A percentile compares a stretch with the other conserved stretches of the same genome.
Conservation (phyloP, 2,113 vertebrate species). For the Tapirus terrestris region DNA sequence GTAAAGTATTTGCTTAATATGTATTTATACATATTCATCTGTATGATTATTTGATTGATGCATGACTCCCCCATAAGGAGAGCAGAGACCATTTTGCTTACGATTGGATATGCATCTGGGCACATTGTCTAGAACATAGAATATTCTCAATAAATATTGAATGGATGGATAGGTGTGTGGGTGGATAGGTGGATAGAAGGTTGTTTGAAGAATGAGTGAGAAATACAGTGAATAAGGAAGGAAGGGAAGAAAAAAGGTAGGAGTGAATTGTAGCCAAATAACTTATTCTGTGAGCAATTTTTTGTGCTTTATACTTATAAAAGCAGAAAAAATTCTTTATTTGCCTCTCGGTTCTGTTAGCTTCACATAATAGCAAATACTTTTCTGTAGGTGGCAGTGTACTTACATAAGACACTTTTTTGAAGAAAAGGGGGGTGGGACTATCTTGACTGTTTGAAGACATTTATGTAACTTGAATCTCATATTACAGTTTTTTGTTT, state of each 20-base stretch:
- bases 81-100: slow-evolving; percentile 44
- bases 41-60: slow-evolving; percentile 17
- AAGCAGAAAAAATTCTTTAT: not conserved
- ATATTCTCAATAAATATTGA: not conserved
- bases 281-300: not conserved
- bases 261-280: not conserved
- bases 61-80: not conserved
- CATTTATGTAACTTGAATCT: slow-evolving; percentile 65
- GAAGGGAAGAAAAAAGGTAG: not conserved
- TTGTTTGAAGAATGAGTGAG: not conserved
- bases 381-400: slow-evolving; percentile 45
- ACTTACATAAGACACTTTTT: slow-evolving; percentile 1
- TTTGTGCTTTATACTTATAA: not conserved
- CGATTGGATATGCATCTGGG: not conserved
- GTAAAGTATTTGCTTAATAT: slow-evolving; percentile 10
- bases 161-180: not conserved
- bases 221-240: not conserved
- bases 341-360: slow-evolving; percentile 17
- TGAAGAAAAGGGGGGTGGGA: not conserved
- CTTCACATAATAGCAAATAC: slow-evolving; percentile 10
- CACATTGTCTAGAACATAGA: not conserved
- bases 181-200: not conserved
- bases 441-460: slow-evolving; percentile 62
- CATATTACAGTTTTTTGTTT: slow-evolving; percentile 17
- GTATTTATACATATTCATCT: not conserved